Conservation (phyloP, 2,888 invertebrate genomes). For the Malthinus seriepunctatus region DNA sequence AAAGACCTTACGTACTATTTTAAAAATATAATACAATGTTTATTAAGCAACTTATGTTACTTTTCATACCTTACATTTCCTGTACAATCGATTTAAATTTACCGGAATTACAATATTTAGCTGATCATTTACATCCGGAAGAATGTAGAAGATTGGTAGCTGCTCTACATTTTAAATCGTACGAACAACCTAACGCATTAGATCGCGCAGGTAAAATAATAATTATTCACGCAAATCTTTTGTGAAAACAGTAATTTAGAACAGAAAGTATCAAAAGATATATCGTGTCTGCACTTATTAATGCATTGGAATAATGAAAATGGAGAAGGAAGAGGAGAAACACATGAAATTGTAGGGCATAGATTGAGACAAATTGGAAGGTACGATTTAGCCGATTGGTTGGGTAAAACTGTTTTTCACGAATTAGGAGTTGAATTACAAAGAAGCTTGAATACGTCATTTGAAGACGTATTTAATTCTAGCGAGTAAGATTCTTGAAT, state of each 20-base stretch:
- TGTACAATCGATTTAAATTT: conserved; percentile 50
- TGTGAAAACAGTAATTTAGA: conserved; percentile 39
- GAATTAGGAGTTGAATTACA: conserved; percentile 58
- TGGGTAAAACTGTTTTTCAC: conserved; percentile 61
- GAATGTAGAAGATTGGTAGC: conserved; percentile 64
- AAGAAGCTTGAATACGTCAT: conserved; percentile 42
- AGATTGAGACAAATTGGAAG: conserved; percentile 64
- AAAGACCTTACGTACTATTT: too few relatives aligned
- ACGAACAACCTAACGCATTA: conserved; percentile 53
- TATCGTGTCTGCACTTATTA: conserved; percentile 61
- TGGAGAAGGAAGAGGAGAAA: conserved; percentile 60
- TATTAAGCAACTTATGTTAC: too few relatives aligned
- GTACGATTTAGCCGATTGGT: conserved; percentile 63
- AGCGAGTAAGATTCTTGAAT: conserved; percentile 18
- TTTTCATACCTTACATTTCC: not conserved
- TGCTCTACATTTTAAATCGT: conserved; percentile 60
- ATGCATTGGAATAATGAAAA: conserved; percentile 61
- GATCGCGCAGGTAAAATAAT: conserved; percentile 52
- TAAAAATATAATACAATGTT: too few relatives aligned
- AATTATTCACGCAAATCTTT: not conserved
- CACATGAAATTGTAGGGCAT: conserved; percentile 60
- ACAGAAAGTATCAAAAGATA: conserved; percentile 56
- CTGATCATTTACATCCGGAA: conserved; percentile 59
- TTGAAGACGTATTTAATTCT: conserved; percentile 37
- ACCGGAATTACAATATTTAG: conserved; percentile 58